A percentile compares a stretch with the other conserved stretches of the same genome.
These are phyloP conservation scores for Coluber constrictor DNA, from an alignment of 2,797 vertebrate genomes.

Conservation along the genomic window DNA sequence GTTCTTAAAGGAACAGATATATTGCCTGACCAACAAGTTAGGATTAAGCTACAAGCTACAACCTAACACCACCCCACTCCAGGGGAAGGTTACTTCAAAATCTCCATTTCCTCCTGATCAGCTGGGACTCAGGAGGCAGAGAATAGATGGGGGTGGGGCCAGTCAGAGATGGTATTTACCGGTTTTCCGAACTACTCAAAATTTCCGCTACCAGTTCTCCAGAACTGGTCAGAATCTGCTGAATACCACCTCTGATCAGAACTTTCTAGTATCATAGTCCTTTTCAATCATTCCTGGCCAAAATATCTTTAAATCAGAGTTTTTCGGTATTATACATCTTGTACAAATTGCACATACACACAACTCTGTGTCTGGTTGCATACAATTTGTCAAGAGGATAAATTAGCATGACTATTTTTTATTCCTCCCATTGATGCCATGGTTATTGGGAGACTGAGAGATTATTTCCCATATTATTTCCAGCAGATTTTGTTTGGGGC, in stretches of 20 bases:
- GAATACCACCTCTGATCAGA: not conserved
- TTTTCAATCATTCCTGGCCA: not conserved
- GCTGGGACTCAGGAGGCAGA: too few relatives aligned
- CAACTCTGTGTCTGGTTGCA: not conserved
- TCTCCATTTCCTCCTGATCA: too few relatives aligned
- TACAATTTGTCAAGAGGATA: not conserved
- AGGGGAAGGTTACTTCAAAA: too few relatives aligned
- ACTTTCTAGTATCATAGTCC: not conserved
- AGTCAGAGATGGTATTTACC: too few relatives aligned
- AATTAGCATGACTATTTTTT: not conserved
- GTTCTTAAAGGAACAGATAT: too few relatives aligned
- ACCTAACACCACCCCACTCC: too few relatives aligned
- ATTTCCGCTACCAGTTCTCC: too few relatives aligned
- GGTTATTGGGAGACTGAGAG: not conserved
- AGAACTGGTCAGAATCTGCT: too few relatives aligned
- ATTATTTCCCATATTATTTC: not conserved
- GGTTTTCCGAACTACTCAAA: too few relatives aligned
- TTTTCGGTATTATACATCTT: not conserved
- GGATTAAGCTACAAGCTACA: too few relatives aligned
- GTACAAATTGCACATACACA: not conserved
- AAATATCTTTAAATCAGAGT: not conserved
- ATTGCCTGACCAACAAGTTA: too few relatives aligned
- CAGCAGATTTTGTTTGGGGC: not conserved
- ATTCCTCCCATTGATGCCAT: not conserved
- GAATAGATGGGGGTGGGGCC: too few relatives aligned